Percentiles rank a stretch among this genome's conserved stretches.
Conservation (phyloP, 2,797 vertebrate species). For the Myiotriccus ornatus region DNA sequence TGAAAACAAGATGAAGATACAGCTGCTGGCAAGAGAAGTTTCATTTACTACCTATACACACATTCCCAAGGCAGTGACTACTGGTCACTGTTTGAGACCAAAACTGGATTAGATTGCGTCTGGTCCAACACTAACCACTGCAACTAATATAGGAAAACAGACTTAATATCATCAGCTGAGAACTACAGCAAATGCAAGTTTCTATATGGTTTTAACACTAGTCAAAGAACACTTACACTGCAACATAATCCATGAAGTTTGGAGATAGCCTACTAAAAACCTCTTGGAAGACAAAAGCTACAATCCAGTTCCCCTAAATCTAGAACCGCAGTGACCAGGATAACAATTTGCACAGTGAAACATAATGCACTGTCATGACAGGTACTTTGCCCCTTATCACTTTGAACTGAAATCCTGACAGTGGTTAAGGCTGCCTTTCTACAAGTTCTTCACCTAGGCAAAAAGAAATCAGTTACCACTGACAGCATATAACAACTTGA, state of each 20-base stretch:
- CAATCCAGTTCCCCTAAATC: not conserved
- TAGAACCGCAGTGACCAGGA: not conserved
- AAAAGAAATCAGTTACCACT: not conserved
- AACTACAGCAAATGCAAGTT: not conserved
- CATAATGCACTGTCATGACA: not conserved
- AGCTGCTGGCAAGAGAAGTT: not conserved
- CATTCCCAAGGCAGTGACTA: not conserved
- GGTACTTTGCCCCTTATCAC: not conserved
- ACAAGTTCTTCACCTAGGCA: not conserved
- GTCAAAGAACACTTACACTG: not conserved
- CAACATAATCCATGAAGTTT: not conserved
- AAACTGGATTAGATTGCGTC: not conserved
- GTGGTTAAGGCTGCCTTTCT: not conserved
- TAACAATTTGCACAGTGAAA: not conserved
- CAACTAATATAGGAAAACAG: not conserved
- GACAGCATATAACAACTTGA: not conserved
- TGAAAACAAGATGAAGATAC: not conserved
- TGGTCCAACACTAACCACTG: not conserved
- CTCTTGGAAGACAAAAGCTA: not conserved
- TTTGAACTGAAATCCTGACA: not conserved
- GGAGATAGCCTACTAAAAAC: not conserved
- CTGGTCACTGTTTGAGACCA: not conserved
- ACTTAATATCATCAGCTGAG: not conserved
- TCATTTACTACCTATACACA: not conserved
- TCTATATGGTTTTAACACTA: not conserved